phyloP scores from a whole-genome alignment of 2,797 vertebrate genomes.

The Spea hammondii region DNA sequence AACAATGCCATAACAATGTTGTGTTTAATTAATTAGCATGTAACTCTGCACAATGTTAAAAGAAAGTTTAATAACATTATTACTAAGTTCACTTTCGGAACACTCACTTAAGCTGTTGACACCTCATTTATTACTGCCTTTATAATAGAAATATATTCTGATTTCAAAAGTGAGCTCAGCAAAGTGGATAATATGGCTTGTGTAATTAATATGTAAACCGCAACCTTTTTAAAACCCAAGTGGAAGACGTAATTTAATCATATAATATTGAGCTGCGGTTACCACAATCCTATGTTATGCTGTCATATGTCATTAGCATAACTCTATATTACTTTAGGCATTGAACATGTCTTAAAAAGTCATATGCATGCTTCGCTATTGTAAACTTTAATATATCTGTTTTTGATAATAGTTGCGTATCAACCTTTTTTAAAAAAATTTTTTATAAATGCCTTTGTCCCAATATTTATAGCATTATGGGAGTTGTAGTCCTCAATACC shows the following conservation, averaged over 20 bases:
- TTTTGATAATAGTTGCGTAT: no score
- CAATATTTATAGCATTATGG: no score
- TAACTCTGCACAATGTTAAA: not conserved
- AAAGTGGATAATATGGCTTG: constrained; percentile 13
- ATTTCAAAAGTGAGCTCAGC: constrained; percentile 3
- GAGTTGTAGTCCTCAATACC: no score
- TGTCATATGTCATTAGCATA: constrained; percentile 6
- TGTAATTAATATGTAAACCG: constrained; percentile 21
- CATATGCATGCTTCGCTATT: not conserved
- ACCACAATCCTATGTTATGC: not conserved
- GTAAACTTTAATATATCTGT: not conserved
- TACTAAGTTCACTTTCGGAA: not conserved
- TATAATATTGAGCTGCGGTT: constrained; percentile 21
- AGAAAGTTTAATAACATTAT: not conserved
- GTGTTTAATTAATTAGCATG: not conserved
- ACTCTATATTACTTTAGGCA: constrained; percentile 4
- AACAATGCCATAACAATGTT: not conserved
- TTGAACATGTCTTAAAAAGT: not conserved
- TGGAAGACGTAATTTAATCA: constrained; percentile 16
- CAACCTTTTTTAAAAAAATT: no score
- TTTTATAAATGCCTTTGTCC: no score
- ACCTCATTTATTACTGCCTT: constrained; percentile 13
- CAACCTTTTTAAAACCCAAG: constrained; percentile 17
- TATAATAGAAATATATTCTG: constrained; percentile 5
- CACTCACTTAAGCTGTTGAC: constrained; percentile 6